These are phyloP conservation scores for Pygmarrhopalites habei DNA, from an alignment of 1,140 invertebrate genomes.

Conservation along the genomic window DNA sequence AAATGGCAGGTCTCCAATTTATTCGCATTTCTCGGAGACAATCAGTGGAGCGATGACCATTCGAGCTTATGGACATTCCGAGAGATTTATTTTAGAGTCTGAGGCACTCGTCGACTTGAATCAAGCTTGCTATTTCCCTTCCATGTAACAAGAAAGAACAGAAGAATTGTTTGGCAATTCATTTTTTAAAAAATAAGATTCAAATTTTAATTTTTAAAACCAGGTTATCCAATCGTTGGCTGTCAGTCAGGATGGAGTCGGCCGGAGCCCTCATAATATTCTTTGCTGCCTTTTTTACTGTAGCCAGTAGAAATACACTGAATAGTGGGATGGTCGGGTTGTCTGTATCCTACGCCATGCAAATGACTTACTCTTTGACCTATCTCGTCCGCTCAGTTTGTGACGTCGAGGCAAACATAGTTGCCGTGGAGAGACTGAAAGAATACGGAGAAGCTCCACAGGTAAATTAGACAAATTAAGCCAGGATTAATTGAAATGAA, in stretches of 20 bases:
- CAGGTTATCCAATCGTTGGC: conserved; percentile 48
- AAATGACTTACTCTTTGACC: conserved; percentile 53
- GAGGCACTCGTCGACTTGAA: conserved; percentile 46
- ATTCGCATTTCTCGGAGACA: conserved; percentile 56
- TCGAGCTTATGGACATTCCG: conserved; percentile 64
- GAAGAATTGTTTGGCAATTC: background rate
- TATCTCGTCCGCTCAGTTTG: conserved; percentile 56
- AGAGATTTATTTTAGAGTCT: conserved; percentile 65
- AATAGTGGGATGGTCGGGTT: conserved; percentile 78
- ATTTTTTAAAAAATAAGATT: conserved; percentile 43
- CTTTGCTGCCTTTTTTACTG: conserved; percentile 79
- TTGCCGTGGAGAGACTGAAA: conserved; percentile 56
- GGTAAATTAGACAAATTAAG: too few relatives aligned
- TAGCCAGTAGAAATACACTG: conserved; percentile 58
- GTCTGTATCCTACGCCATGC: conserved; percentile 81
- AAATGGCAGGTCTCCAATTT: conserved; percentile 72
- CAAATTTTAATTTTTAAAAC: background rate
- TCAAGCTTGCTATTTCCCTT: too few relatives aligned
- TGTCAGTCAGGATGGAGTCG: conserved; percentile 57
- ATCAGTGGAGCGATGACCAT: conserved; percentile 77
- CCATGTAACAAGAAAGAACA: too few relatives aligned
- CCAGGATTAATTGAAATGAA: too few relatives aligned
- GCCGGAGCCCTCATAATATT: conserved; percentile 87
- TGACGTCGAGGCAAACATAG: conserved; percentile 59
- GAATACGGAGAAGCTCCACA: conserved; percentile 52